Percentiles rank a stretch among this genome's conserved stretches.
These are phyloP conservation scores for Lytechinus pictus DNA, from an alignment of 35 echinoderm and acorn worm genomes.

Conservation along the genomic window DNA sequence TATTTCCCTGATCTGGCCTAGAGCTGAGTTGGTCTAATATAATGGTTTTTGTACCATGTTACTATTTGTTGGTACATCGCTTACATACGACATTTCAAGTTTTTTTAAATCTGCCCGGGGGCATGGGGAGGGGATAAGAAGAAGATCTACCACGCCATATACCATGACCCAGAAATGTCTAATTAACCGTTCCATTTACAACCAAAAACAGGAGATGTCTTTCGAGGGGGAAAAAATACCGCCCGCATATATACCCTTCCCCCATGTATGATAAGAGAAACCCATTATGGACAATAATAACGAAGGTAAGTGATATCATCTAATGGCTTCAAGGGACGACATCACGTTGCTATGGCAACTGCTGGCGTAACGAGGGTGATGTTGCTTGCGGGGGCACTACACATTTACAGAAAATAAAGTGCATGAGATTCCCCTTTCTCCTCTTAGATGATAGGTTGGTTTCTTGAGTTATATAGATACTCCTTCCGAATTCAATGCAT, in stretches of 20 bases:
- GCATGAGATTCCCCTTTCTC: not conserved
- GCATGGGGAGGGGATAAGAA: not conserved
- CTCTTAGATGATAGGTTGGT: too few relatives aligned
- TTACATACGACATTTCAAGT: not conserved
- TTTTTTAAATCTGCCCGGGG: not conserved
- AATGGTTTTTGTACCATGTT: not conserved
- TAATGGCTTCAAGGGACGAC: not conserved
- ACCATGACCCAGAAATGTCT: not conserved
- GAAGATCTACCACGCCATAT: not conserved
- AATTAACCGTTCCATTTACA: constrained; percentile 3
- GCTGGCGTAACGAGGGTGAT: not conserved
- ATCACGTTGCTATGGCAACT: not conserved
- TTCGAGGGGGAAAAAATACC: not conserved
- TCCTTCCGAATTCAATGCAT: too few relatives aligned
- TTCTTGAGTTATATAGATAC: too few relatives aligned
- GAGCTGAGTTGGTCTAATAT: not conserved
- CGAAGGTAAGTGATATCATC: not conserved
- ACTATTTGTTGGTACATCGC: not conserved
- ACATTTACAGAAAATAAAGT: not conserved
- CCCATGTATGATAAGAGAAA: not conserved
- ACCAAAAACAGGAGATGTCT: not conserved
- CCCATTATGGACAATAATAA: not conserved
- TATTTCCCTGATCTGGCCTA: not conserved
- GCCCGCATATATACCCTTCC: not conserved
- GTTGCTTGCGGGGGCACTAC: not conserved